Evolutionary conservation across 2,888 invertebrate genomes (phyloP), one percentile per base, ranked within the genome.

Genomic region (Lasioglossum villosulum): DNA sequence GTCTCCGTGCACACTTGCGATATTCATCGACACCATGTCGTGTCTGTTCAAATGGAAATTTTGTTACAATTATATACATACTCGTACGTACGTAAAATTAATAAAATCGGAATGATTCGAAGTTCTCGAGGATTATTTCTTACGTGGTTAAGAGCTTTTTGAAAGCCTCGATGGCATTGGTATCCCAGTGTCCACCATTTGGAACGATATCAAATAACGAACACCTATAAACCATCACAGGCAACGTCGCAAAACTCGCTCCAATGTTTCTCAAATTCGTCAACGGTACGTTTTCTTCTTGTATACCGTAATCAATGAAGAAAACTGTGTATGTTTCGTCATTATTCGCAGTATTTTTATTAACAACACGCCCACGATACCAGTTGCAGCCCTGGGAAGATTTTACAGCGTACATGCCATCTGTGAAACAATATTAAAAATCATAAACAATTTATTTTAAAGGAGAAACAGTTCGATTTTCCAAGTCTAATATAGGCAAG

Each of bases 291-390:
- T 96, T 95, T 0, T 93, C 91, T 82, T 96, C 96, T 0, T 94
- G 95, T 89, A 96, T 95, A 2, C 97, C 98, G 89, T 96, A 96
- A 93, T 98, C 97, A 34, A 97, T 95, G 87, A 96, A 96, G 90
- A 96, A 96, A 4, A 97, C 96, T 42, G 96, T 95, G 90, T 96
- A 96, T 0, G 93, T 87, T 0, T 95, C 94, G 4, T 95, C 93
- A 2, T 92, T 89, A 0, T 92, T 72, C 8, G 19, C 82, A 91
- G 91, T 66, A 92, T 94, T 72, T 76, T 91, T 86, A 68, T 92
- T 83, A 84, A 95, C 92, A 0, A 97, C 95, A 74, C 96, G 95
- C 16, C 96, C 97, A 79, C 98, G 96, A 91, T 97, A 97, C 98
- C 97, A 98, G 89, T 95, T 94, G 37, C 96, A 95, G 90, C 96